Evolutionary conservation across 1,140 invertebrate genomes (phyloP), one percentile per base, ranked within the genome.

Genomic region (Papilio glaucus): DNA sequence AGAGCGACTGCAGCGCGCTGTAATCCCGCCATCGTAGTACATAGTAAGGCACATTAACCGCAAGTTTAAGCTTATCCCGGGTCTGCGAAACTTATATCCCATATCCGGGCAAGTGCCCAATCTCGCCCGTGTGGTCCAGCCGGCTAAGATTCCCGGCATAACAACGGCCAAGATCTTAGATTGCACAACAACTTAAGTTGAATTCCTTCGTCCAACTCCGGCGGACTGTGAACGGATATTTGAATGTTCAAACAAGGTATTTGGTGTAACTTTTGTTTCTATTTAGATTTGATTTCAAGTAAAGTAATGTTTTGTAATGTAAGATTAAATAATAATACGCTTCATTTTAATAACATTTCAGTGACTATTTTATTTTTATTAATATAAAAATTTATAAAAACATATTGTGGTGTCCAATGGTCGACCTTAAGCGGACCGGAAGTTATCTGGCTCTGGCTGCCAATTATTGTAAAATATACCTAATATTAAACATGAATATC

Each of bases 111-210:
- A 49, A 68, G 65, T 37, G 13, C 65, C 65, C 65, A 53, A 69
- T 69, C 67, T 63, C 61, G 15, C 45, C 29, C 26, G 67, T 69
- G 67, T 49, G 67, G 67, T 69, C 67, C 67, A 15, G 13, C 9
- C 63, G 18, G 53, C 21, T 71, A 69, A 72, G 65, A 77, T 77
- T 77, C 72, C 78, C 62, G 57, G 70, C 71, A 74, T 77, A 72
- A 69, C 73, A 73, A 73, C 61, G 69, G 72, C 69, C 70, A 73
- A 77, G 75, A 79, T 79, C 71, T 72, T 63, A 49, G 75, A 77
- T 75, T 75, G 73, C 70, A 71, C 67, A 78, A 79, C 74, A 76
- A 80, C 75, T 80, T 75, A 77, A 80, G 41, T 77, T 75, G 68
- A 68, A 78, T 71, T 75, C 76, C 75, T 33, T 60, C 57, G 24